phyloP scores from a whole-genome alignment of 2,888 invertebrate species.

The Galerucella pusilla region DNA sequence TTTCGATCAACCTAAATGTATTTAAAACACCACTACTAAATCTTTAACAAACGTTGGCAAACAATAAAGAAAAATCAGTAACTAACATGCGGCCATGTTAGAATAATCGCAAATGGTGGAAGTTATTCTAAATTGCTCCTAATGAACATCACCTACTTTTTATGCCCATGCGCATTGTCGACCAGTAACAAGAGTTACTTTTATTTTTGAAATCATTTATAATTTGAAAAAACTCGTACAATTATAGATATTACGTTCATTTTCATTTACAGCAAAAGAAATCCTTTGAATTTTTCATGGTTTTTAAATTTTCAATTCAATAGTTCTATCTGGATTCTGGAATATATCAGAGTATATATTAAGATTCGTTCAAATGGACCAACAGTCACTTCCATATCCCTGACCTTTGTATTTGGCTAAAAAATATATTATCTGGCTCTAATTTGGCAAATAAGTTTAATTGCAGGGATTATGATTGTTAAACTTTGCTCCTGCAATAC shows the following conservation, averaged over 20 bases:
- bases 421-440: too few species aligned
- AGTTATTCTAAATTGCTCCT: constrained; percentile 24
- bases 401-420: too few species aligned
- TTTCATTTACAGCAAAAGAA: neutral
- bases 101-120: constrained; percentile 56
- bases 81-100: constrained; percentile 91
- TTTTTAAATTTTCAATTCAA: too few species aligned
- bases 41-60: constrained; percentile 73
- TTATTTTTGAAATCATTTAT: neutral
- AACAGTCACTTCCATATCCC: too few species aligned
- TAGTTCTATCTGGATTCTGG: neutral
- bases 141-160: constrained; percentile 21
- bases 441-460: too few species aligned
- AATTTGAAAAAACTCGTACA: neutral
- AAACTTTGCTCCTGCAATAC: too few species aligned
- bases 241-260: neutral
- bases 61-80: constrained; percentile 83
- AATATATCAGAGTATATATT: too few species aligned
- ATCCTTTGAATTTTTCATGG: neutral
- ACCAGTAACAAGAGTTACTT: neutral
- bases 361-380: too few species aligned
- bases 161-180: constrained; percentile 7
- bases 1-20: constrained; percentile 42
- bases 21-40: constrained; percentile 67
- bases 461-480: too few species aligned